Percentiles rank a stretch among this genome's conserved stretches.
These are phyloP conservation scores for Melanchra persicariae DNA, from an alignment of 2,888 invertebrate genomes.

Conservation along the genomic window DNA sequence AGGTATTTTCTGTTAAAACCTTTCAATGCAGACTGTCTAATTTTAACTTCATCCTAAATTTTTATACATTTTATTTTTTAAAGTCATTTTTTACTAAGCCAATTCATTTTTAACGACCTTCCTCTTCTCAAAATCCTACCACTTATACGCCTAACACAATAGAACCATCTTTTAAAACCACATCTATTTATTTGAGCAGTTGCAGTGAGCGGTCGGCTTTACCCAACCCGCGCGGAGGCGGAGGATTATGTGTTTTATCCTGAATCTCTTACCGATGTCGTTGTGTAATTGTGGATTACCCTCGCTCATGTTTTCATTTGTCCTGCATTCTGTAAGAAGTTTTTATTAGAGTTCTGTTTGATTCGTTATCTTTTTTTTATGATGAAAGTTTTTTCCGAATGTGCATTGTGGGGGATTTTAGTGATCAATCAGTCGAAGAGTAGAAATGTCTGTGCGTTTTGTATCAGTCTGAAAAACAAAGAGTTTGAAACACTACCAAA, in stretches of 20 bases:
- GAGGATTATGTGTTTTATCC: conserved; percentile 88
- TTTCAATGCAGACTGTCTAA: too few species aligned
- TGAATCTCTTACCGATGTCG: conserved; percentile 88
- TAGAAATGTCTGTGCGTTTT: not conserved
- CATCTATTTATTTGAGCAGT: conserved; percentile 62
- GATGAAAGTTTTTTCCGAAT: conserved; percentile 22
- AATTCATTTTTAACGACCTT: too few species aligned
- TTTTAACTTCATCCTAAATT: too few species aligned
- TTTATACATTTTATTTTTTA: too few species aligned
- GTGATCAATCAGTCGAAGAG: conserved; percentile 9
- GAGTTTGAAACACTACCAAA: not conserved
- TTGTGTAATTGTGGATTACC: conserved; percentile 89
- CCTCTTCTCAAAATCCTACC: not conserved
- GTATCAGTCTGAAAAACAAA: not conserved
- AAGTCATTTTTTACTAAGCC: too few species aligned
- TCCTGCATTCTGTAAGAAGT: conserved; percentile 68
- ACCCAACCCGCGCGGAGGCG: conserved; percentile 68
- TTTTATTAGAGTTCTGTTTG: conserved; percentile 53
- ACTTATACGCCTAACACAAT: conserved; percentile 39
- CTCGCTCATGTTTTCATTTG: conserved; percentile 85
- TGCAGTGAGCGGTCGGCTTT: conserved; percentile 65
- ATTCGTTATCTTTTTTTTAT: conserved; percentile 37
- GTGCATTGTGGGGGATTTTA: conserved; percentile 1
- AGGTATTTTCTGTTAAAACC: too few species aligned
- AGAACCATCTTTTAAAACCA: conserved; percentile 47